Base-by-base conservation (phyloP, 2,797 vertebrate genomes). In the Spondyliosoma cantharus region DNA sequence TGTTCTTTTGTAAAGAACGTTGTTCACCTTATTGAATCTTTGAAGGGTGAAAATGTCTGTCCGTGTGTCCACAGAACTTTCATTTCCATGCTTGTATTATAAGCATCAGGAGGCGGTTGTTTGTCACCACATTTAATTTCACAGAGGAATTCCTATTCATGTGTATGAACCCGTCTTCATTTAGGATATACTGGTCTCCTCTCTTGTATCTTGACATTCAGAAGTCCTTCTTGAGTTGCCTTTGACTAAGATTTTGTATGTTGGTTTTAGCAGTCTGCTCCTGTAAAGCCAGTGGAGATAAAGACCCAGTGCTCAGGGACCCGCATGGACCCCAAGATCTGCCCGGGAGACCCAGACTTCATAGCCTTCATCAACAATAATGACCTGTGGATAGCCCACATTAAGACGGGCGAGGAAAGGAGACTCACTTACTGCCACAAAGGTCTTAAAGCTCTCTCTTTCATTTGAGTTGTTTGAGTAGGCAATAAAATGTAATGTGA, bases 241-340 rank as follows among this genome's bases (percentile, higher is more conserved):
- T 29, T 71, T 32, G 46, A 70, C 78, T 89, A 61, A 91, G 17
- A 86, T 27, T 81, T n/a, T 53, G 1, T 79, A 9, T 92, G 66
- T 80, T 91, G 89, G 71, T 88, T 95, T 93, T 92, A 94, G 93
- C 95, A 95, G 95, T 93, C 93, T 71, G 91, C 91, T 72, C 93
- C 98, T 19, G 96, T 98, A 94, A 99, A 99, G 92, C 98, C 98
- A 3, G 89, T 97, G 86, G 98, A 99, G 91, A 97, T 99, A 87
- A 98, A 97, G 93, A 98, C 96, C 49, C 96, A 97, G 88, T 99
- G 98, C 91, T 95, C 96, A 0, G 98, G 98, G 63, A 97, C 97
- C 42, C 96, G 98, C 48, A 99, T 99, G 98, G 98, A 99, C 92
- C 97, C 98, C 87, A 99, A 99, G 88, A 97, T 99, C 92, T 98